A percentile compares a stretch with the other conserved stretches of the same genome.
These are phyloP conservation scores for Frankliniella fusca DNA, from an alignment of 2,888 invertebrate genomes.

Conservation along the genomic window DNA sequence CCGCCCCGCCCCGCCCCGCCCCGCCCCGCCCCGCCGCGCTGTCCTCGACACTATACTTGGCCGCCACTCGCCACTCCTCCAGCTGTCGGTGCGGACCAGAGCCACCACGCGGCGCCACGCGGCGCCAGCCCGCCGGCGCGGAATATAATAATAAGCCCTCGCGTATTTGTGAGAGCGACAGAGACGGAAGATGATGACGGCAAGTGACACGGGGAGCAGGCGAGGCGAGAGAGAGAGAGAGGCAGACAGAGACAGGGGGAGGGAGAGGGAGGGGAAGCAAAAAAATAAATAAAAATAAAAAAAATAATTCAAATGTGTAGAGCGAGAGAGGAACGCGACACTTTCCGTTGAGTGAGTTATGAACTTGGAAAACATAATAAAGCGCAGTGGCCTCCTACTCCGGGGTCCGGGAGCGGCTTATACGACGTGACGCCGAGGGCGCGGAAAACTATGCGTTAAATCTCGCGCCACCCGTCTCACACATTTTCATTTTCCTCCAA, in stretches of 20 bases:
- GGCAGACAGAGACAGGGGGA: too few relatives aligned
- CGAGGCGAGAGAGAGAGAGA: too few relatives aligned
- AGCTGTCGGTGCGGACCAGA: conserved; percentile 29
- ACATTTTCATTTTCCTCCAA: too few relatives aligned
- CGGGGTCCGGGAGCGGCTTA: too few relatives aligned
- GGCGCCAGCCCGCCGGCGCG: conserved; percentile 45
- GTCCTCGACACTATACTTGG: conserved; percentile 33
- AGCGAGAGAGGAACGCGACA: neutral
- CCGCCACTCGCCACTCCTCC: conserved; percentile 33
- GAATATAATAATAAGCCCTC: conserved; percentile 6
- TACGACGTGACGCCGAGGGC: too few relatives aligned
- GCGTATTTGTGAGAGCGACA: neutral
- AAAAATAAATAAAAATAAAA: too few relatives aligned
- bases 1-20: conserved; percentile 43
- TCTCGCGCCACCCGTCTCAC: too few relatives aligned
- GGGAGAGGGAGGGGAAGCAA: too few relatives aligned
- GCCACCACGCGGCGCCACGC: conserved; percentile 39
- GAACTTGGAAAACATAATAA: conserved; percentile 10
- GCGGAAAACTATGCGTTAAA: too few relatives aligned
- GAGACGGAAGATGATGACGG: neutral
- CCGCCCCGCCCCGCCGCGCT: conserved; percentile 7
- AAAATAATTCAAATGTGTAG: conserved; percentile 2
- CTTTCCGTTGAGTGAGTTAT: conserved; percentile 16
- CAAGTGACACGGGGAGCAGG: too few relatives aligned
- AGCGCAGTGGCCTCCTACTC: neutral